Conservation (phyloP, 2,888 invertebrate species). For the Rhamphomyia laevipes region DNA sequence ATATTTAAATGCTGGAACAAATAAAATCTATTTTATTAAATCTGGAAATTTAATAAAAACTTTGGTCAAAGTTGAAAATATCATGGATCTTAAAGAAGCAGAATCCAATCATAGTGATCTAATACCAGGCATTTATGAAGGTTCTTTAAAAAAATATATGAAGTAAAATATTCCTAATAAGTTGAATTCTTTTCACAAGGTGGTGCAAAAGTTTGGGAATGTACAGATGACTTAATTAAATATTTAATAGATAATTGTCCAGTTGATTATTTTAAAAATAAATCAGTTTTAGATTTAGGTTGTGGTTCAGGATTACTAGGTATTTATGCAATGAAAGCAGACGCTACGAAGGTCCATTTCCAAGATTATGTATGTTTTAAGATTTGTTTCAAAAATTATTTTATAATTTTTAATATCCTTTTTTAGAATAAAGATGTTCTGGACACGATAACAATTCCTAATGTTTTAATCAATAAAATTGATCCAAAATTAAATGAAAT, state of each 20-base stretch:
- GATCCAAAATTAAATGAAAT: slow-evolving; percentile 1
- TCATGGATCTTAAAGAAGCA: slow-evolving; percentile 35
- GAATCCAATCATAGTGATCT: slow-evolving; percentile 62
- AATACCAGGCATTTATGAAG: slow-evolving; percentile 67
- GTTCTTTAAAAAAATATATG: slow-evolving; percentile 31
- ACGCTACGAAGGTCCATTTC: slow-evolving; percentile 60
- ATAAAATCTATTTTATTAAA: slow-evolving; percentile 21
- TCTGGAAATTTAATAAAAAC: slow-evolving; percentile 24
- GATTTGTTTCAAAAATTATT: not conserved
- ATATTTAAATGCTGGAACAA: slow-evolving; percentile 17
- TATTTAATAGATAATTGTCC: slow-evolving; percentile 44
- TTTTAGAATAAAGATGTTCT: slow-evolving; percentile 77
- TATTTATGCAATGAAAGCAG: slow-evolving; percentile 57
- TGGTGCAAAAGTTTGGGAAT: slow-evolving; percentile 94
- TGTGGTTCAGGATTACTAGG: slow-evolving; percentile 87
- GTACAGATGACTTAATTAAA: slow-evolving; percentile 66
- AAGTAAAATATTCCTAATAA: not conserved
- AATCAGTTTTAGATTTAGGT: slow-evolving; percentile 72
- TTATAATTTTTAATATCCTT: slow-evolving; percentile 3
- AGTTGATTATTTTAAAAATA: slow-evolving; percentile 36
- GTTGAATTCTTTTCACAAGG: slow-evolving; percentile 43
- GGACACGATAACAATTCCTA: slow-evolving; percentile 67
- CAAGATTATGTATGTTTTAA: slow-evolving; percentile 75
- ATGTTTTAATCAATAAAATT: slow-evolving; percentile 54
- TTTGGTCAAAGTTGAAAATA: slow-evolving; percentile 12